These are phyloP conservation scores for Gobiocypris rarus DNA, from an alignment of 2,113 vertebrate species.

Conservation along the genomic window DNA sequence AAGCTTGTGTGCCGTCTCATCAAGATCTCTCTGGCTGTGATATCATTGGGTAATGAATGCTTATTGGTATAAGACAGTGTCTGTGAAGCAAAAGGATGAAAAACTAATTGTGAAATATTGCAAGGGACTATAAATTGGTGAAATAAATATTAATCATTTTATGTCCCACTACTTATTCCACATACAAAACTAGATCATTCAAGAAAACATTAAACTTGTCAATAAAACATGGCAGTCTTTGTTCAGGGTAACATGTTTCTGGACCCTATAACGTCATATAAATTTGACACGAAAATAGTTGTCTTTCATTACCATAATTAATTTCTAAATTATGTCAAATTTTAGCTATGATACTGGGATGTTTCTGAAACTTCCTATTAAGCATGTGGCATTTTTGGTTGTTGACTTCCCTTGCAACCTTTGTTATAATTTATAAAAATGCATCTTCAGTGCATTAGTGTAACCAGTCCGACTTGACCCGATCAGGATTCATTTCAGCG, in stretches of 20 bases:
- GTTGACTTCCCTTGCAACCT: not conserved
- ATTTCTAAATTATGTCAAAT: not conserved
- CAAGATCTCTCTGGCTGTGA: slow-evolving; percentile 88
- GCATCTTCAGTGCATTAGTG: too few relatives aligned
- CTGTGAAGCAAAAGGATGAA: slow-evolving; percentile 68
- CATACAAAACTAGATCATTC: not conserved
- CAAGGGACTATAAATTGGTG: not conserved
- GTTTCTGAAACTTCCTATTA: not conserved
- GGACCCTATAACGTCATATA: not conserved
- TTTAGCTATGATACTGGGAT: too few relatives aligned
- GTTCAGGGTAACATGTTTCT: not conserved
- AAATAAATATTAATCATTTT: not conserved
- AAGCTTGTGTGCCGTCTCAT: slow-evolving; percentile 89
- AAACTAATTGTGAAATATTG: not conserved
- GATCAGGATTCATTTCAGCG: too few relatives aligned
- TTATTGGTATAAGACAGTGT: slow-evolving; percentile 87
- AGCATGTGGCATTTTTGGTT: not conserved
- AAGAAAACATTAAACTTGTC: not conserved
- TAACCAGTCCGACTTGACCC: too few relatives aligned
- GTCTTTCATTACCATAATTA: not conserved
- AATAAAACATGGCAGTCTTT: not conserved
- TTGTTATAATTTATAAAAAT: too few relatives aligned
- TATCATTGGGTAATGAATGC: slow-evolving; percentile 85
- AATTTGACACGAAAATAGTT: not conserved
- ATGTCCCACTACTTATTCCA: not conserved